phyloP scores from a whole-genome alignment of 1,140 invertebrate genomes.

The Procambarus virginalis region DNA sequence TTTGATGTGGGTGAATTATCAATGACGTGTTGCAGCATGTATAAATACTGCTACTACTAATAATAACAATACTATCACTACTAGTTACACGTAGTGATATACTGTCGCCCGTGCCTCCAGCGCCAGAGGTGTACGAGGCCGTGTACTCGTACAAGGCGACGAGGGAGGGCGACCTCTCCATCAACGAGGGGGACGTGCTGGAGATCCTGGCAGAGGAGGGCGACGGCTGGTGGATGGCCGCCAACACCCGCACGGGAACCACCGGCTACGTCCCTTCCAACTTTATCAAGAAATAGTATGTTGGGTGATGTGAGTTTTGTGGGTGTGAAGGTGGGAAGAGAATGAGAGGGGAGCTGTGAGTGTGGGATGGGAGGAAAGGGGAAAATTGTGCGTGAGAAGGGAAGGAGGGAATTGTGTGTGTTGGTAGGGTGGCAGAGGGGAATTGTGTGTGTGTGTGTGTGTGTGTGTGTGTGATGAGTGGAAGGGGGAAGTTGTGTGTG shows the following conservation, averaged over 20 bases:
- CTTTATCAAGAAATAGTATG: not conserved
- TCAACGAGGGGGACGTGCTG: not conserved
- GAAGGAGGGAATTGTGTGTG: not conserved
- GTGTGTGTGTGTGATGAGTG: conserved; percentile 12
- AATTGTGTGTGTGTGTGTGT: conserved; percentile 10
- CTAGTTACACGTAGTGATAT: no score
- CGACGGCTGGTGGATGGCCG: not conserved
- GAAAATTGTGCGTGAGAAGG: not conserved
- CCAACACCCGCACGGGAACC: not conserved
- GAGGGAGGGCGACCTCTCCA: not conserved
- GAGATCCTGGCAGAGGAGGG: not conserved
- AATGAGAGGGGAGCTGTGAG: no score
- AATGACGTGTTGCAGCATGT: no score
- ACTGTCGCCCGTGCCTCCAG: no score
- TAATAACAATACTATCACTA: no score
- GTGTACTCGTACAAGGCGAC: not conserved
- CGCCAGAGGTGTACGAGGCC: not conserved
- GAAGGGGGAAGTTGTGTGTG: no score
- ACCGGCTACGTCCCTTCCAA: not conserved
- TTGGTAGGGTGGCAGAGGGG: not conserved
- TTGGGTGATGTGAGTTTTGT: not conserved
- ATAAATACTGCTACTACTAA: no score
- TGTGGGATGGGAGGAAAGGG: no score
- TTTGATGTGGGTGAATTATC: no score
- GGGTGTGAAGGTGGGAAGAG: no score